Percentiles rank a stretch among this genome's conserved stretches.
Conservation (phyloP, 2,113 vertebrate genomes). For the Caranx ignobilis region DNA sequence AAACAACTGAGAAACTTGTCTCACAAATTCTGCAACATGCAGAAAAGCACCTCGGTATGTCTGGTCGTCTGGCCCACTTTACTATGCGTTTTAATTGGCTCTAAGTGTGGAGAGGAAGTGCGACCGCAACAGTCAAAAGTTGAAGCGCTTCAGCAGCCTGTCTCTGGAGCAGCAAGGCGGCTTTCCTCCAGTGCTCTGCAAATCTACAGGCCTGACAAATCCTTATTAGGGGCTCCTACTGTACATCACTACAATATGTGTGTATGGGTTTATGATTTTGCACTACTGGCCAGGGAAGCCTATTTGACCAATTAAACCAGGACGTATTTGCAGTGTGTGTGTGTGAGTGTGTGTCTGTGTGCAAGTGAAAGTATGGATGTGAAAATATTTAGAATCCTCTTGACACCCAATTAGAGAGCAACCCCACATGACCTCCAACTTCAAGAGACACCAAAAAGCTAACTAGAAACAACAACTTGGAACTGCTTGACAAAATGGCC, state of each 20-base stretch:
- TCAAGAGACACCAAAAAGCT: slow-evolving; percentile 74
- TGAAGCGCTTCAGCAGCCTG: slow-evolving; percentile 37
- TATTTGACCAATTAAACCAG: slow-evolving; percentile 82
- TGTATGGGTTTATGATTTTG: slow-evolving; percentile 56
- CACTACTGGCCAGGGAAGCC: slow-evolving; percentile 61
- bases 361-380: slow-evolving; percentile 45
- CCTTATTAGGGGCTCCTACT: slow-evolving; percentile 69
- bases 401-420: slow-evolving; percentile 83
- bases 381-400: slow-evolving; percentile 82
- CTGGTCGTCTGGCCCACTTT: slow-evolving; percentile 29
- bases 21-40: slow-evolving; percentile 23
- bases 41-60: background rate
- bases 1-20: slow-evolving; percentile 49
- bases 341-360: slow-evolving; percentile 27
- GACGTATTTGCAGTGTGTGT: slow-evolving; percentile 62
- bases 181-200: slow-evolving; percentile 57
- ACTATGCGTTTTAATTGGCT: slow-evolving; percentile 74
- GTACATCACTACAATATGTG: slow-evolving; percentile 58
- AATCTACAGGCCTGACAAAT: slow-evolving; percentile 71
- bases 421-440: slow-evolving; percentile 74
- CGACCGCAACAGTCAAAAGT: slow-evolving; percentile 42
- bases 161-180: slow-evolving; percentile 43
- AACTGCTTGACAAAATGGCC: slow-evolving; percentile 75
- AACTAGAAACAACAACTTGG: slow-evolving; percentile 76
- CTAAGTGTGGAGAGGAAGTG: slow-evolving; percentile 23